These are phyloP conservation scores for Pseudocheirus occidentalis DNA, from an alignment of 2,797 vertebrate genomes.

Conservation along the genomic window DNA sequence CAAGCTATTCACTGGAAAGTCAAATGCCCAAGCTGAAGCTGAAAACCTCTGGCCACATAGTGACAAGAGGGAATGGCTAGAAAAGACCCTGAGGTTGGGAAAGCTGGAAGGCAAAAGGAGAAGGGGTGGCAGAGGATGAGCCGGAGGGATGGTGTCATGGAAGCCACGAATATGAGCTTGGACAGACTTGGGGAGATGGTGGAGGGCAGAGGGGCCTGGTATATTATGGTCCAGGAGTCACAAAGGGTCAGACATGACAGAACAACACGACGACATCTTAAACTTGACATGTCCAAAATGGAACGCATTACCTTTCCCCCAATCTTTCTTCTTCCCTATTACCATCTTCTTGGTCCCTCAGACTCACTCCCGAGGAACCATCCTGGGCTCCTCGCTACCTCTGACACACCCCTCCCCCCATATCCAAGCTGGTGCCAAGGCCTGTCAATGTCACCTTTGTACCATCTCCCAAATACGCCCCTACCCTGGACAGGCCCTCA, in stretches of 20 bases:
- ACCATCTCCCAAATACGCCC: not conserved
- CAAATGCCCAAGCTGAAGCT: not conserved
- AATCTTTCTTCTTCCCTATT: not conserved
- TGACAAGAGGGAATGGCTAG: not conserved
- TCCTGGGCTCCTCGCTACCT: not conserved
- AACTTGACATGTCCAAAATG: not conserved
- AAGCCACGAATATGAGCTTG: not conserved
- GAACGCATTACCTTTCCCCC: not conserved
- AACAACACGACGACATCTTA: not conserved
- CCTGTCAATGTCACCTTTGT: not conserved
- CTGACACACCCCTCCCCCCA: not conserved
- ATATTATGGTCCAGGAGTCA: not conserved
- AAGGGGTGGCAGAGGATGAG: not conserved
- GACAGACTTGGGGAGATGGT: not conserved
- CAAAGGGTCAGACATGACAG: not conserved
- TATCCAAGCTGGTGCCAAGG: not conserved
- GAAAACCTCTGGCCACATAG: not conserved
- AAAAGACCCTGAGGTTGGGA: not conserved
- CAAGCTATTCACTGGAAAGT: not conserved
- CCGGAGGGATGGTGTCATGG: not conserved
- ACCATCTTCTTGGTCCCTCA: rapidly evolving
- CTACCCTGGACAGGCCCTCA: not conserved
- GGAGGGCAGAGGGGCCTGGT: not conserved
- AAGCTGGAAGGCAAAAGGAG: not conserved
- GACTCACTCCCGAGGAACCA: not conserved